Evolutionary conservation across 2,113 vertebrate species (phyloP).

Genomic region (Rana temporaria): DNA sequence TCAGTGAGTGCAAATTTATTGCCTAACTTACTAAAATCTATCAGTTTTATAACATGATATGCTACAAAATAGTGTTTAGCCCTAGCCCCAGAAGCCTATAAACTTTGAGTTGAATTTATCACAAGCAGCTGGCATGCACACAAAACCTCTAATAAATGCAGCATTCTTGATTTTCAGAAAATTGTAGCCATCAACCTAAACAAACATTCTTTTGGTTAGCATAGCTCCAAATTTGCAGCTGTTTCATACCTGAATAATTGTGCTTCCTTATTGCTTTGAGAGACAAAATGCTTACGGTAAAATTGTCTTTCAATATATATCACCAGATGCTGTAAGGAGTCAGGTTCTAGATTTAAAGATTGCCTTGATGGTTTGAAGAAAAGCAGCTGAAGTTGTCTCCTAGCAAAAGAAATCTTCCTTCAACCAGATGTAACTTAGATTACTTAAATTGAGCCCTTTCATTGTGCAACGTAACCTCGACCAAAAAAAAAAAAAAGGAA

Average conservation of each 20-base stretch:
- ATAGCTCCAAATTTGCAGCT: not conserved
- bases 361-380: constrained; percentile 61
- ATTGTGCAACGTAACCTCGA: constrained; percentile 67
- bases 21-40: not conserved
- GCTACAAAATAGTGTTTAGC: not conserved
- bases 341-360: constrained; percentile 60
- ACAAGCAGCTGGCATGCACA: constrained; percentile 30
- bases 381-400: constrained; percentile 64
- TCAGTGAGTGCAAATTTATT: no score
- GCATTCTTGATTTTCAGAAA: not conserved
- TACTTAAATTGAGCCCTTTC: constrained; percentile 68
- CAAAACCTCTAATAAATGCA: constrained; percentile 23
- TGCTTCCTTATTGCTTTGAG: constrained; percentile 63
- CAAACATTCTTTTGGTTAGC: not conserved
- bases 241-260: constrained; percentile 72
- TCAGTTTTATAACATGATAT: constrained; percentile 1
- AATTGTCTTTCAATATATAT: constrained; percentile 64
- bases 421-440: constrained; percentile 62
- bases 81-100: not conserved
- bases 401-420: constrained; percentile 61
- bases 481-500: constrained; percentile 68
- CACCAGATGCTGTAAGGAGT: constrained; percentile 62
- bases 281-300: constrained; percentile 61
- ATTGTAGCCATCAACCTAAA: not conserved
- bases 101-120: constrained; percentile 16